These are phyloP conservation scores for Lepidotrigona ventralis DNA, from an alignment of 1,140 invertebrate species.

Conservation along the genomic window DNA sequence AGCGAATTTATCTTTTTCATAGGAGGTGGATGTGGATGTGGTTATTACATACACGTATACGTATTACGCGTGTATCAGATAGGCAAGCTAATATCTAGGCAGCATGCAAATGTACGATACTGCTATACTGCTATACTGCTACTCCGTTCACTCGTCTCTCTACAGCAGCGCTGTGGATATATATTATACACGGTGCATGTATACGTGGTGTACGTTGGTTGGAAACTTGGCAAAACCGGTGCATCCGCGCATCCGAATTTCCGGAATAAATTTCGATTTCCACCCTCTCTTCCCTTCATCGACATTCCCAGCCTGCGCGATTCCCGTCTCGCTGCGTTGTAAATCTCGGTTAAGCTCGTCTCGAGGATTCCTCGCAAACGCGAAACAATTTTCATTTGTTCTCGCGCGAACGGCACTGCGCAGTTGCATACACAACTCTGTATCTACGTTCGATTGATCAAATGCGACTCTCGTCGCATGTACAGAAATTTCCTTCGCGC, in stretches of 20 bases:
- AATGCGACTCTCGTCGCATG: too few species aligned
- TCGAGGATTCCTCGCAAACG: neutral
- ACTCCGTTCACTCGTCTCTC: neutral
- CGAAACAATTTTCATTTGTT: neutral
- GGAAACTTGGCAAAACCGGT: conserved; percentile 32
- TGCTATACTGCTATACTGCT: too few species aligned
- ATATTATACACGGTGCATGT: neutral
- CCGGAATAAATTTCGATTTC: conserved; percentile 27
- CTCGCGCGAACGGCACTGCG: neutral
- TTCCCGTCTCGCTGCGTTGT: neutral
- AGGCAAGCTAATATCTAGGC: neutral
- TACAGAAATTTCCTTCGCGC: too few species aligned
- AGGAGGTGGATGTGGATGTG: neutral
- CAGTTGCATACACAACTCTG: too few species aligned
- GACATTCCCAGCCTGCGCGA: neutral
- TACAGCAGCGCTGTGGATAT: neutral
- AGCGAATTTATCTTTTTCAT: conserved; percentile 21
- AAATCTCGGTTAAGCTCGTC: neutral
- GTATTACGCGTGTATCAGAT: too few species aligned
- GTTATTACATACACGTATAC: neutral
- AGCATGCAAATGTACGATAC: neutral
- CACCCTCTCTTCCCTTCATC: conserved; percentile 7
- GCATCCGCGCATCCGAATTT: conserved; percentile 14
- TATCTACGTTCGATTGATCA: too few species aligned
- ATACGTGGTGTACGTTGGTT: neutral